Conservation (phyloP, 2,113 vertebrate species). For the Bettongia penicillata region DNA sequence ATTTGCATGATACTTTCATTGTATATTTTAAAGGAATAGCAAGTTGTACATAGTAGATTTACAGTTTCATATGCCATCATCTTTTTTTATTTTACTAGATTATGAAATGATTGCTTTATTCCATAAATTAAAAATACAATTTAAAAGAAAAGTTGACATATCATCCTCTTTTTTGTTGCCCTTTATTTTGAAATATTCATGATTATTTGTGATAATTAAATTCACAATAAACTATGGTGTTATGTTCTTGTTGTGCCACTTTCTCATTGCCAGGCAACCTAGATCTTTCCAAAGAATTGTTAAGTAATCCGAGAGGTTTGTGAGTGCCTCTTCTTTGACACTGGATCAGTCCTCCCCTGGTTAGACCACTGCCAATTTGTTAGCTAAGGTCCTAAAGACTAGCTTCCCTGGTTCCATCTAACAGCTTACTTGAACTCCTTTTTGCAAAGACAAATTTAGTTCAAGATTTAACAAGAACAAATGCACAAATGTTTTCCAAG, state of each 20-base stretch:
- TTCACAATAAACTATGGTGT: background rate
- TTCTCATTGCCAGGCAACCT: background rate
- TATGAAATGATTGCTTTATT: no score
- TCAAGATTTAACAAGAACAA: background rate
- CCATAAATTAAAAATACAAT: no score
- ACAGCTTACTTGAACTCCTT: background rate
- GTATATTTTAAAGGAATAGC: no score
- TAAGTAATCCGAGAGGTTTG: background rate
- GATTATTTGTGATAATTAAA: background rate
- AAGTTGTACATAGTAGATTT: no score
- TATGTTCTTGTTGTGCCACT: background rate
- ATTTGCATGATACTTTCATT: no score
- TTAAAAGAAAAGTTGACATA: no score
- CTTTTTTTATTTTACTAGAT: no score
- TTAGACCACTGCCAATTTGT: background rate
- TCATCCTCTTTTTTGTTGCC: background rate
- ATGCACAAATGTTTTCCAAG: no score
- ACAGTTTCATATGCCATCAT: no score
- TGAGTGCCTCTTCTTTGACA: background rate
- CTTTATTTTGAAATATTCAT: background rate
- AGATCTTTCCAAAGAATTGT: background rate
- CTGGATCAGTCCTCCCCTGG: background rate
- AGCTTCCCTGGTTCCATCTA: background rate
- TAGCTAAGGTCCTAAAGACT: background rate
- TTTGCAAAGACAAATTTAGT: background rate